phyloP scores from a whole-genome alignment of 2,888 invertebrate genomes.

The Anaspis maculata region DNA sequence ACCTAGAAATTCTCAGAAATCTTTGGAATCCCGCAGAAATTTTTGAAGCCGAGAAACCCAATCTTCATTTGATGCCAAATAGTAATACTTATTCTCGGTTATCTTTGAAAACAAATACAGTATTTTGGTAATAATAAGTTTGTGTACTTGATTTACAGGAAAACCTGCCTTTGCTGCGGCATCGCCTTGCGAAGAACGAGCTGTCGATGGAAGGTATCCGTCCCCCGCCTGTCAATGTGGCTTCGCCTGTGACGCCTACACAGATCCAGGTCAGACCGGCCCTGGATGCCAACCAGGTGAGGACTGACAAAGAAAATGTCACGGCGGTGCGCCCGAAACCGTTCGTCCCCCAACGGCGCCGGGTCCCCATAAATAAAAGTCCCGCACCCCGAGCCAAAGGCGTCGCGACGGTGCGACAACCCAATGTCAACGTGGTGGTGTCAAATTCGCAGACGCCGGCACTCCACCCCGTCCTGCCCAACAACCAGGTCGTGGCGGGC shows the following conservation, averaged over 20 bases:
- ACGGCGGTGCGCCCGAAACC: constrained; percentile 46
- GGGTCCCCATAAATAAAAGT: constrained; percentile 44
- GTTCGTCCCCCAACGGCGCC: constrained; percentile 48
- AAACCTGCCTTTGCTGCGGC: constrained; percentile 87
- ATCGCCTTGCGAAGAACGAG: constrained; percentile 83
- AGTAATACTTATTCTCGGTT: too few relatives aligned
- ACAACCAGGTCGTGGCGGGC: constrained; percentile 20
- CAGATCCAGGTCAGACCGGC: constrained; percentile 30
- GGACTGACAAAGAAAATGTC: constrained; percentile 50
- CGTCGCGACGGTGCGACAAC: constrained; percentile 39
- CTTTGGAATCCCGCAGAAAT: too few relatives aligned
- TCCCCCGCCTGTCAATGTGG: constrained; percentile 72
- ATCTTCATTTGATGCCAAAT: too few relatives aligned
- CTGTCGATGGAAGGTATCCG: too few relatives aligned
- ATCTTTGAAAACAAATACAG: too few relatives aligned
- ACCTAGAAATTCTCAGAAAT: too few relatives aligned
- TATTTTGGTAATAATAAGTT: too few relatives aligned
- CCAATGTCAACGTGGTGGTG: constrained; percentile 35
- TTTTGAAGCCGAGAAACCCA: too few relatives aligned
- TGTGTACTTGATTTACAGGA: too few relatives aligned
- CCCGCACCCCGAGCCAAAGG: constrained; percentile 33
- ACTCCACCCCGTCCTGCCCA: constrained; percentile 39
- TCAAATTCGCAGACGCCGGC: constrained; percentile 42
- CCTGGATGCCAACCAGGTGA: constrained; percentile 50
- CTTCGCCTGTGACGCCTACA: constrained; percentile 42